Conservation (phyloP, 35 echinoderm and acorn worm genomes). For the Antedon bifida region DNA sequence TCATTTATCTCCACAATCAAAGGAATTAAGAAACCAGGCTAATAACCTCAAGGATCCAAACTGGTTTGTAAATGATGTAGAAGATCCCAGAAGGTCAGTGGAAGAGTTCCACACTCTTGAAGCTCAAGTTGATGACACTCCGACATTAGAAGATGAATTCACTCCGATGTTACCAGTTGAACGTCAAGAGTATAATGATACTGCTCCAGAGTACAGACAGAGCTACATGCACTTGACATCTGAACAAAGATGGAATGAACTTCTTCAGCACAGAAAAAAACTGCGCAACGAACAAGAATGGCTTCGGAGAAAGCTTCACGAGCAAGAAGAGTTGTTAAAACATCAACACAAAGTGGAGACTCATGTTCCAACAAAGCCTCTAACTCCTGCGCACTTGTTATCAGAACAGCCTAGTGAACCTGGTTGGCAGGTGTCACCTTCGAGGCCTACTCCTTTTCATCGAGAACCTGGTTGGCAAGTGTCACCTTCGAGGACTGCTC, state of each 20-base stretch:
- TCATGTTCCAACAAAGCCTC: neutral
- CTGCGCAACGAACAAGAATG: neutral
- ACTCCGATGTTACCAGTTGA: neutral
- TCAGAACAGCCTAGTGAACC: neutral
- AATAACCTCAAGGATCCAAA: neutral
- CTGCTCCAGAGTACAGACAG: neutral
- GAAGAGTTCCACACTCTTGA: neutral
- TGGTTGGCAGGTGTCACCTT: neutral
- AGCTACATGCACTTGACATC: neutral
- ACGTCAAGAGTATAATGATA: neutral
- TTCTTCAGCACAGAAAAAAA: neutral
- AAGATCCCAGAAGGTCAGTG: neutral
- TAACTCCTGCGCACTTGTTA: neutral
- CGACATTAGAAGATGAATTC: neutral
- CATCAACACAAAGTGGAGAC: neutral
- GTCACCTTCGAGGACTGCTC: too few species aligned
- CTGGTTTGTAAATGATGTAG: neutral
- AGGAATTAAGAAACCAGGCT: neutral
- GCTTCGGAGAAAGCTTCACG: neutral
- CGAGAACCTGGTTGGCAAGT: neutral
- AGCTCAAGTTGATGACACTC: neutral
- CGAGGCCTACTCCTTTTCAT: too few species aligned
- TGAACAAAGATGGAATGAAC: neutral
- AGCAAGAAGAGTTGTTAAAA: neutral
- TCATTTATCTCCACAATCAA: neutral